These are phyloP conservation scores for Byasa hedistus DNA, from an alignment of 2,888 invertebrate species.

Conservation along the genomic window DNA sequence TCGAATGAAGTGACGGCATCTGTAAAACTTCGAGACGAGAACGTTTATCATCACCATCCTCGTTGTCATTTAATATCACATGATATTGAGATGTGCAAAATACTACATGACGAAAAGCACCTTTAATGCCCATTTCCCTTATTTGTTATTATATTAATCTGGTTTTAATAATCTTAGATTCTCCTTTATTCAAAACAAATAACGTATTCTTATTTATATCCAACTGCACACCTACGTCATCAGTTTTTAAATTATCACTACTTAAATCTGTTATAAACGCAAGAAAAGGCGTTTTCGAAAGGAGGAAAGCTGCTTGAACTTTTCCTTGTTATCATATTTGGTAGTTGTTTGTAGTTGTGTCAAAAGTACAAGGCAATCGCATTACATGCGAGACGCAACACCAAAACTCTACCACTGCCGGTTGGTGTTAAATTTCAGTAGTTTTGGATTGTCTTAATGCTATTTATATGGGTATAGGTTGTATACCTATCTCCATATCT, in stretches of 20 bases:
- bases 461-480: background rate
- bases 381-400: constrained; percentile 2
- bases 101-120: too few relatives aligned
- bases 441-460: background rate
- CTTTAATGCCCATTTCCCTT: too few relatives aligned
- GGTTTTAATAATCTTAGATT: too few relatives aligned
- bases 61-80: too few relatives aligned
- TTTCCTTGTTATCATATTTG: constrained; percentile 20
- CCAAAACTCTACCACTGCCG: background rate
- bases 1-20: too few relatives aligned
- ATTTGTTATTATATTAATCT: too few relatives aligned
- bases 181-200: too few relatives aligned
- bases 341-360: background rate
- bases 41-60: too few relatives aligned
- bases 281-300: background rate
- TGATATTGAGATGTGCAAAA: too few relatives aligned
- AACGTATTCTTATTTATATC: too few relatives aligned
- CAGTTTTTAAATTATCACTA: background rate
- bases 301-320: background rate
- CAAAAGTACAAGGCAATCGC: constrained; percentile 6
- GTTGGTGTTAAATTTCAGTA: constrained; percentile 6
- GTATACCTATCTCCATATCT: background rate
- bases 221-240: background rate
- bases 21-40: too few relatives aligned
- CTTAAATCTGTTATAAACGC: background rate